Conservation (phyloP, 2,888 invertebrate genomes). For the Hypolimnas misippus region DNA sequence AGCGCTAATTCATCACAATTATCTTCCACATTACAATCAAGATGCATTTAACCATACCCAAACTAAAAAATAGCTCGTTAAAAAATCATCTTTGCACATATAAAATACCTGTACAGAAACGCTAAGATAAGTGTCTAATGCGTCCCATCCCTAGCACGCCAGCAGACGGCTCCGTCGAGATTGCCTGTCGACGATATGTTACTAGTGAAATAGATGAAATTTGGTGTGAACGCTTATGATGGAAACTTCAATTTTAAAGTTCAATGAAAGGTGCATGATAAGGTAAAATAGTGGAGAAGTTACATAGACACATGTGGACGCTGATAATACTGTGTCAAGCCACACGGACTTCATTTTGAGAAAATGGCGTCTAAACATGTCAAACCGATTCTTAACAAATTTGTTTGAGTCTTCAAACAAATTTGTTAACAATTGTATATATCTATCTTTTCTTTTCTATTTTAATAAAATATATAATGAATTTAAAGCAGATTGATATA, state of each 20-base stretch:
- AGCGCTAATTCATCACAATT: too few relatives aligned
- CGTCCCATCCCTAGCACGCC: constrained; percentile 22
- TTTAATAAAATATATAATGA: too few relatives aligned
- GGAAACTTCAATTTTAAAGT: constrained; percentile 38
- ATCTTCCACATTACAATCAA: background rate
- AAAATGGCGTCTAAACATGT: too few relatives aligned
- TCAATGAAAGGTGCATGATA: constrained; percentile 38
- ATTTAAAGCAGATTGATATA: too few relatives aligned
- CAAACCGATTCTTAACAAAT: too few relatives aligned
- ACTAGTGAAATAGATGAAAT: constrained; percentile 33
- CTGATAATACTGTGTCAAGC: too few relatives aligned
- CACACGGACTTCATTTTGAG: too few relatives aligned
- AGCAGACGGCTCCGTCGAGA: constrained; percentile 29
- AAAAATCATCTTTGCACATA: background rate
- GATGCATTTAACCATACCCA: background rate
- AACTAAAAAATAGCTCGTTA: background rate
- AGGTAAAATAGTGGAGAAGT: constrained; percentile 30
- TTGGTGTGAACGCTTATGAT: constrained; percentile 29
- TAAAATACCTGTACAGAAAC: background rate
- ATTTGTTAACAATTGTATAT: too few relatives aligned
- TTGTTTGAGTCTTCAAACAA: too few relatives aligned
- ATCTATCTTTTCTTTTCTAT: too few relatives aligned
- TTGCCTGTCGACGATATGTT: constrained; percentile 37
- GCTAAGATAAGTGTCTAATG: constrained; percentile 14
- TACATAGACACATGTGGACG: constrained; percentile 17